Base-by-base conservation (phyloP, 2,888 invertebrate genomes). In the Drosophila silvestris region DNA sequence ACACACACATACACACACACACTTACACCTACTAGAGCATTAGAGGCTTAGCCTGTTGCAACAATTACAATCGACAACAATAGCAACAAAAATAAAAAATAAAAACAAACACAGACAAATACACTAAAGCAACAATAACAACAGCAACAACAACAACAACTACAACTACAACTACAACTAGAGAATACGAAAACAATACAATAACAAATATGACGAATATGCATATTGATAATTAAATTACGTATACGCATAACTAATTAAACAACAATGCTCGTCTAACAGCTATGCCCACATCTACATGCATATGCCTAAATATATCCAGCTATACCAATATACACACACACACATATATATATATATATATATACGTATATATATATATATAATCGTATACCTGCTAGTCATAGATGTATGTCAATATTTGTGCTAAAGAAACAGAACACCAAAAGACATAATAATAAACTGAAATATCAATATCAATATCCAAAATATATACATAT, bases 181-280 rank as follows among this genome's bases (percentile, higher is more conserved):
- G 56, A 71, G 39, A 51, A 79, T 32, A 79, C 56, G 33, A 60
- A 56, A 47, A 64, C 41, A 59, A 67, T 54, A 79, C 41, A 82
- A 87, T 77, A 89, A 59, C 61, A 74, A 77, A 87, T 77, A 75
- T 37, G 35, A 81, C 61, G 69, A 84, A 74, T 60, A 74, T 78
- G 70, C 73, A 77, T 85, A 80, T 75, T 74, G 70, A 75, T 90
- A 83, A 86, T 88, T 83, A 71, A 88, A 76, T 74, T 80, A 88
- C 68, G 76, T 78, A 82, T 85, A 85, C 69, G 82, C 77, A 81
- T 63, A 74, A 75, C 82, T 68, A 70, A 79, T 79, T 82, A 68
- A 74, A 74, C 60, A 80, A 74, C 70, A 85, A 85, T 87, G 79
- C 82, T 84, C 72, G 64, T 66, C 70, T 71, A 83, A 70, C 86